These are phyloP conservation scores for Phylloscopus trochiloides DNA, from an alignment of 2,113 vertebrate species.

Conservation along the genomic window DNA sequence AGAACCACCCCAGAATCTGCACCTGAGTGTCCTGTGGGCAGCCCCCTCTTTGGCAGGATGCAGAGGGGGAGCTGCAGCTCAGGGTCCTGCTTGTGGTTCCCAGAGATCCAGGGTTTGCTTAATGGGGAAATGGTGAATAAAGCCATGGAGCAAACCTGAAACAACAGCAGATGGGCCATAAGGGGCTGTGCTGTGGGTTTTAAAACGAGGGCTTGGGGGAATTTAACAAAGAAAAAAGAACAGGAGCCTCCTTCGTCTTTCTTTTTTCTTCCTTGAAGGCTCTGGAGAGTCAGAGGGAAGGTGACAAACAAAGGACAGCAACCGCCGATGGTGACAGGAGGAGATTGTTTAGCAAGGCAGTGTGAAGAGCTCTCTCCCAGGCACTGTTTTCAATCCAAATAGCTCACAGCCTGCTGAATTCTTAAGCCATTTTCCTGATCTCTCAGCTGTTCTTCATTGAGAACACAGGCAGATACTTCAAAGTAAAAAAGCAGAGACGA, in stretches of 20 bases:
- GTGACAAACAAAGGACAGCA: slow-evolving; percentile 46
- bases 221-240: not conserved
- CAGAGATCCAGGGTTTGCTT: not conserved
- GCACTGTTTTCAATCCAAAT: slow-evolving; percentile 49
- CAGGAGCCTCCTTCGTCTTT: not conserved
- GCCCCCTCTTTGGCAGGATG: accelerated
- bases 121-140: not conserved
- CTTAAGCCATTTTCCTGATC: slow-evolving; percentile 4
- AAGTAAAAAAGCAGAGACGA: not conserved
- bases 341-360: not conserved
- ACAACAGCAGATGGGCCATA: not conserved
- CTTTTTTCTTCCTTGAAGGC: not conserved
- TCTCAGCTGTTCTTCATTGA: slow-evolving; percentile 35
- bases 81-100: not conserved
- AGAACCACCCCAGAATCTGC: not conserved
- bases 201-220: not conserved
- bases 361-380: slow-evolving; percentile 22
- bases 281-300: slow-evolving; percentile 23
- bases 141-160: not conserved
- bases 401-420: not conserved
- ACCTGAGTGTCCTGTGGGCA: not conserved
- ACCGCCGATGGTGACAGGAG: not conserved
- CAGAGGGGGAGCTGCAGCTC: not conserved
- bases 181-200: not conserved
- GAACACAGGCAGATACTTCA: not conserved